Evolutionary conservation across 2,888 invertebrate species (phyloP).

Genomic region (Scelioninae gen. 1): DNA sequence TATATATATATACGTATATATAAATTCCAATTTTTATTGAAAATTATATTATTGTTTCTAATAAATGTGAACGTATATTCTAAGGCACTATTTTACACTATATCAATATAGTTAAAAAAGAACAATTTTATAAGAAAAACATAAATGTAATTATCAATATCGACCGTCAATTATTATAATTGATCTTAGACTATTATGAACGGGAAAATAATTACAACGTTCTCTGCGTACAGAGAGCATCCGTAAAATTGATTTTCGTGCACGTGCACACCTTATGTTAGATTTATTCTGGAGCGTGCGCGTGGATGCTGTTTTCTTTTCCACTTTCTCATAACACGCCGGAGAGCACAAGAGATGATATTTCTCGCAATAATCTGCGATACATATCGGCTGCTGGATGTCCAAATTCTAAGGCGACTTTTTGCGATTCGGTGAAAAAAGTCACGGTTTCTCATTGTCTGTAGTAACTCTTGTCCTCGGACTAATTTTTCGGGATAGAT

Average conservation of each 20-base stretch:
- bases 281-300: constrained; percentile 74
- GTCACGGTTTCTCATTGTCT: no score
- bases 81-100: no score
- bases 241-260: constrained; percentile 74
- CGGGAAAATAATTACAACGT: constrained; percentile 35
- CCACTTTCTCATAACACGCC: constrained; percentile 67
- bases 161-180: no score
- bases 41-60: no score
- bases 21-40: no score
- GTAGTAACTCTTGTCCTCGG: background rate
- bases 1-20: no score
- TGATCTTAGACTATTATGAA: no score
- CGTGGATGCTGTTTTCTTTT: constrained; percentile 72
- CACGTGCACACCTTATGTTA: constrained; percentile 73
- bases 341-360: constrained; percentile 53
- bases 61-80: no score
- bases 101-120: no score
- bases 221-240: constrained; percentile 57
- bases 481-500: background rate
- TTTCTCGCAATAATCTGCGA: constrained; percentile 24
- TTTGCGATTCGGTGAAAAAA: background rate
- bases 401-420: background rate
- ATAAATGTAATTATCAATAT: no score
- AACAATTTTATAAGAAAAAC: no score
- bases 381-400: background rate